Evolutionary conservation across 2,113 vertebrate species (phyloP).

Genomic region (Podarcis cretensis): DNA sequence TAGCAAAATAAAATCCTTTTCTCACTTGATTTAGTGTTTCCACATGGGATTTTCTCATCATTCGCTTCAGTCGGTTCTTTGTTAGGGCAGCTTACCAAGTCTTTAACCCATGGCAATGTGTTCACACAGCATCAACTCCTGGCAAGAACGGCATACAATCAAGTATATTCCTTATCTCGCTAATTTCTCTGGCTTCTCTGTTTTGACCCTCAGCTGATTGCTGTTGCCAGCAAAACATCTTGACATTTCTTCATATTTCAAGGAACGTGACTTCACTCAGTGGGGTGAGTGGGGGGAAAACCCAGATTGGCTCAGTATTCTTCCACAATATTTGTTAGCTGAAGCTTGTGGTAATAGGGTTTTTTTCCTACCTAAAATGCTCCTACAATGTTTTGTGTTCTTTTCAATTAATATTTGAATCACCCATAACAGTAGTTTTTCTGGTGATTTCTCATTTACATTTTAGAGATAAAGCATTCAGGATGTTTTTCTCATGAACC

Average conservation of each 20-base stretch:
- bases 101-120: neutral
- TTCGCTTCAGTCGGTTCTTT: neutral
- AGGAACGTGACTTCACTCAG: neutral
- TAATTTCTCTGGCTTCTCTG: neutral
- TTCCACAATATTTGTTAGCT: neutral
- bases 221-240: neutral
- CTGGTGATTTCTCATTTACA: too few relatives aligned
- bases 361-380: neutral
- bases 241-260: neutral
- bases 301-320: neutral
- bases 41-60: neutral
- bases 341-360: neutral
- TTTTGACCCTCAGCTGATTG: neutral
- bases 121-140: neutral
- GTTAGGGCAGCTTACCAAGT: neutral
- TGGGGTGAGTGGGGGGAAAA: accelerated
- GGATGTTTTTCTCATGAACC: neutral
- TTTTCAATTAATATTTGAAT: neutral
- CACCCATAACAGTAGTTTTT: neutral
- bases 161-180: neutral
- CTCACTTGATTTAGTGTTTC: neutral
- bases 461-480: too few relatives aligned
- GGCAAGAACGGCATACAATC: neutral
- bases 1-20: neutral
- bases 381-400: too few relatives aligned